Evolutionary conservation across 2,888 invertebrate genomes (phyloP), one percentile per base, ranked within the genome.

Genomic region (Ichneumoninae sp.): DNA sequence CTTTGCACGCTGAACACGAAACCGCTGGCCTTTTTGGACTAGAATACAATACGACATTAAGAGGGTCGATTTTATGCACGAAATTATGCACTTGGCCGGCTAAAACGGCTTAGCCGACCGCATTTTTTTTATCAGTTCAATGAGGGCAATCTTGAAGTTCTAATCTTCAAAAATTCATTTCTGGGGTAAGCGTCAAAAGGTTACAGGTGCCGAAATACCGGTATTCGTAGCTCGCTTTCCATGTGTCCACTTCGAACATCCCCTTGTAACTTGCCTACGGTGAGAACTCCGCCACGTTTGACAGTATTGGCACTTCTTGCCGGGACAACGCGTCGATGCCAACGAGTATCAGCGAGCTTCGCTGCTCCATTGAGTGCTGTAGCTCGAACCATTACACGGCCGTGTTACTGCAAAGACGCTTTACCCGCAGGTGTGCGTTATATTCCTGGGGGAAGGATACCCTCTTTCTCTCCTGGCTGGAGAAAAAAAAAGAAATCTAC

Each of bases 401-500:
- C 40, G 19, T 1, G 57, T 36, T 40, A 8, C 19, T 22, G 36
- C 26, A 54, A 44, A 36, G 71, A 57, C 6, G 22, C 19, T 22
- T n/a, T 50, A 71, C 57, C 57, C 26, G 40, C 22, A 71, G 57
- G 54, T 40, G 36, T 57, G 57, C 40, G 26, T 57, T 13, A 50
- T 19, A 30, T 50, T 50, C 33, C 19, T 7, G 13, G 13, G n/a
- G 13, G 63, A 30, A 50, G 30, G 50, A 10, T 30, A 4, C 40
- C 22, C 54, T 54, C 54, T 54, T 60, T 52, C n/a, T 52, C 71
- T 57, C 10, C 10, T 74, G 44, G 63, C 19, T 10, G 10, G 36
- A 66, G 30, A 47, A 52, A 78, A 60, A 60, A 54, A 60, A 30
- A 16, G 83, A 83, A 83, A 68, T 60, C 71, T 68, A 57, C 44